These are phyloP conservation scores for Zophobas morio DNA, from an alignment of 1,140 invertebrate species.

Conservation along the genomic window DNA sequence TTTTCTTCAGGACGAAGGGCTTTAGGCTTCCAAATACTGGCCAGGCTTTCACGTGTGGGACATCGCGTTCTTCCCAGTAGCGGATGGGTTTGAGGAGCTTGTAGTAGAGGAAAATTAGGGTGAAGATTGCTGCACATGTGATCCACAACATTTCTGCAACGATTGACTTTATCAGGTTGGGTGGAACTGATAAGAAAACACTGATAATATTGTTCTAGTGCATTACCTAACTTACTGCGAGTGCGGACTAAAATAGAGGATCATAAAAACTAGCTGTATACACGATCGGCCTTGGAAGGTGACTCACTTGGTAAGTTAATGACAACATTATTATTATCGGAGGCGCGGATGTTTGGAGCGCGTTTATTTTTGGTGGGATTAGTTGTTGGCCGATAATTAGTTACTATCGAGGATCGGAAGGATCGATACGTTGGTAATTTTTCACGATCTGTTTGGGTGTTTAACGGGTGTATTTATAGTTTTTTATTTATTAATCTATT, in stretches of 20 bases:
- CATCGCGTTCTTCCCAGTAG: constrained; percentile 50
- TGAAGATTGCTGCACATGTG: not conserved
- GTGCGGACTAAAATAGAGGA: not conserved
- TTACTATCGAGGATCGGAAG: no score
- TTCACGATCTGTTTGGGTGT: no score
- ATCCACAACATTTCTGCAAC: no score
- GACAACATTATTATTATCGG: no score
- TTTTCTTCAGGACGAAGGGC: constrained; percentile 32
- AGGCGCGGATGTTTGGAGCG: no score
- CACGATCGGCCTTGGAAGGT: not conserved
- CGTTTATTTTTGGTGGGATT: no score
- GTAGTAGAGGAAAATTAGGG: not conserved
- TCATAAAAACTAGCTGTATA: not conserved
- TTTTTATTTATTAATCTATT: no score
- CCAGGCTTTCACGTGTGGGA: constrained; percentile 42
- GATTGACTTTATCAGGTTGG: not conserved
- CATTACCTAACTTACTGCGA: not conserved
- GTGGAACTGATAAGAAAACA: not conserved
- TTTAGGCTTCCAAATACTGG: constrained; percentile 45
- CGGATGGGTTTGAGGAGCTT: constrained; percentile 39
- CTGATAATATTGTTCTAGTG: not conserved
- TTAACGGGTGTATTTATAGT: no score
- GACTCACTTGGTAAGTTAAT: not conserved
- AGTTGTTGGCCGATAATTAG: no score
- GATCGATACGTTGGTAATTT: no score